Evolutionary conservation across 2,888 invertebrate genomes (phyloP).

Genomic region (Latrodectus elegans): DNA sequence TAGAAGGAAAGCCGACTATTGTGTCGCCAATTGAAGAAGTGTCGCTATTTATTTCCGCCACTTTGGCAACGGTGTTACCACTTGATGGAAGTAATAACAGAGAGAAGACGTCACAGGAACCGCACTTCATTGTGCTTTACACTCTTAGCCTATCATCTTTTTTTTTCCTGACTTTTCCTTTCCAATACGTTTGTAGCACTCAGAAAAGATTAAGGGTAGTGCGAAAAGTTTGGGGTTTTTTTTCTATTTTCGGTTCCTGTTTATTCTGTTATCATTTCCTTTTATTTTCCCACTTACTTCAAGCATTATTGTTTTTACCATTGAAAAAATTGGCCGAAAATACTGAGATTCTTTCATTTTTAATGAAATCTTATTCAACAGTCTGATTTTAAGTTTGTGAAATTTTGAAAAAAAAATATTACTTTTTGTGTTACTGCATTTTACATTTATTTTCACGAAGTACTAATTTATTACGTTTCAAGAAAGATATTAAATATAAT

Average conservation of each 20-base stretch:
- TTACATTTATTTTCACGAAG: too few relatives aligned
- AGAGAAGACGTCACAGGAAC: conserved; percentile 17
- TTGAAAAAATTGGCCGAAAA: too few relatives aligned
- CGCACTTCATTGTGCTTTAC: conserved; percentile 43
- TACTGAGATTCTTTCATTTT: too few relatives aligned
- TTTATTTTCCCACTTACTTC: background rate
- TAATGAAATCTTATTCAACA: too few relatives aligned
- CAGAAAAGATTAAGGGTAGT: conserved; percentile 2
- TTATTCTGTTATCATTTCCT: conserved; percentile 7
- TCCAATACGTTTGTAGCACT: background rate
- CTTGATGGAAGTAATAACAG: conserved; percentile 60
- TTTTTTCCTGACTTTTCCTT: background rate
- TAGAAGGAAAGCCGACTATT: conserved; percentile 30
- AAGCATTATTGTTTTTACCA: too few relatives aligned
- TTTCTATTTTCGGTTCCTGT: conserved; percentile 1
- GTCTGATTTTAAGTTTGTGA: too few relatives aligned
- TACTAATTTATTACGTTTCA: too few relatives aligned
- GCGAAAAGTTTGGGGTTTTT: background rate
- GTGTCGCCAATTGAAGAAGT: conserved; percentile 53
- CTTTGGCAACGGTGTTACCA: conserved; percentile 43
- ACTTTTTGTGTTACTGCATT: too few relatives aligned
- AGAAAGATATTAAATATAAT: too few relatives aligned
- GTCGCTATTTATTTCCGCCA: conserved; percentile 63
- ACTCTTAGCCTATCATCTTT: background rate
- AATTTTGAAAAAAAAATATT: too few relatives aligned